Evolutionary conservation across 2,113 vertebrate genomes (phyloP).

Genomic region (Zingel zingel): DNA sequence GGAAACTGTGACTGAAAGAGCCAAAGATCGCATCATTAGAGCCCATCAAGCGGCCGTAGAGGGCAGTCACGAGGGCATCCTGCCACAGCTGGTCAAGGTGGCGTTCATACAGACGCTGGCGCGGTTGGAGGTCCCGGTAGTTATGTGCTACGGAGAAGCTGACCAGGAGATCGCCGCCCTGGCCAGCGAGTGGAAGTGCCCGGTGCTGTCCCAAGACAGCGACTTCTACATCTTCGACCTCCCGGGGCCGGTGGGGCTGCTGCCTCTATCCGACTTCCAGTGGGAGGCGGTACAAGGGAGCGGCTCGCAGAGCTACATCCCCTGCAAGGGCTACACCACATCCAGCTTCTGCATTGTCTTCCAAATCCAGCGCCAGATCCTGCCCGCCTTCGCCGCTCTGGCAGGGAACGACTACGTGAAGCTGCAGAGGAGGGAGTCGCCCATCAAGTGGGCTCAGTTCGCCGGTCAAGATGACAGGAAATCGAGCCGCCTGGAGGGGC

Average conservation of each 20-base stretch:
- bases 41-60: conserved; percentile 75
- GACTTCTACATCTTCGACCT: conserved; percentile 92
- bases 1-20: conserved; percentile 72
- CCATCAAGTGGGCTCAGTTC: conserved; percentile 57
- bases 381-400: conserved; percentile 89
- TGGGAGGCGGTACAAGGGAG: conserved; percentile 77
- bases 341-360: conserved; percentile 83
- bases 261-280: conserved; percentile 85
- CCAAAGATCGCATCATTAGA: conserved; percentile 70
- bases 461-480: neutral
- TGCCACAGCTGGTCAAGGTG: conserved; percentile 82
- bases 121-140: conserved; percentile 83
- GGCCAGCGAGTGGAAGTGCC: conserved; percentile 89
- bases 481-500: conserved; percentile 68
- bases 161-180: conserved; percentile 88
- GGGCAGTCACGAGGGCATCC: conserved; percentile 38
- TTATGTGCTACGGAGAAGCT: conserved; percentile 88
- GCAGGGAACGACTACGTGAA: conserved; percentile 86
- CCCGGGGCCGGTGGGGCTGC: conserved; percentile 79
- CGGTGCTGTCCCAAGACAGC: conserved; percentile 89
- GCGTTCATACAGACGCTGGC: conserved; percentile 87
- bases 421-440: neutral
- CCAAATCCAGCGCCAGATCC: conserved; percentile 70
- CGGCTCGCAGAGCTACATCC: conserved; percentile 72
- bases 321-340: conserved; percentile 79